Percentiles rank a stretch among this genome's conserved stretches.
Evolutionary conservation across 2,113 vertebrate species (phyloP).

Genomic region (Theropithecus gelada): DNA sequence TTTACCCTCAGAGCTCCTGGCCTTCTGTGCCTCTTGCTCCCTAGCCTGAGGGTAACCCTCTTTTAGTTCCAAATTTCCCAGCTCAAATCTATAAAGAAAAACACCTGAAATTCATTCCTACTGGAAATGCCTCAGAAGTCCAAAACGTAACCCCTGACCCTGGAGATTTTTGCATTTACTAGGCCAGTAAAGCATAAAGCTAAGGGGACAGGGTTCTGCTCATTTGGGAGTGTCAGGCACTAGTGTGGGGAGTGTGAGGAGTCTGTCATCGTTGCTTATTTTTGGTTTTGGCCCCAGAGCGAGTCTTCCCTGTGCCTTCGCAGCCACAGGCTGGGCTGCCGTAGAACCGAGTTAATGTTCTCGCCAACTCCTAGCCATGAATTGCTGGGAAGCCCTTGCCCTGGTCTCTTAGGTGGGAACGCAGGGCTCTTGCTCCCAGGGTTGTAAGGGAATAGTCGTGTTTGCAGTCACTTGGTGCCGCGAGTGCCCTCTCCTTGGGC

Average conservation of each 20-base stretch:
- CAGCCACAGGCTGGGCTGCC: not conserved
- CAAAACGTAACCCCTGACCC: not conserved
- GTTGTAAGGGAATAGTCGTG: accelerated
- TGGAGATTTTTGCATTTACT: not conserved
- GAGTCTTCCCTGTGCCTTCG: not conserved
- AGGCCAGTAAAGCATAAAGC: not conserved
- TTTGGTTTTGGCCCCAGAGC: not conserved
- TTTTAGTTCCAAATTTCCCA: not conserved
- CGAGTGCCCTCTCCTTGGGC: not conserved
- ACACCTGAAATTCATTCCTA: not conserved
- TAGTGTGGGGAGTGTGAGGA: accelerated
- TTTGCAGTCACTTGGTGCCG: not conserved
- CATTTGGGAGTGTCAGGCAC: accelerated
- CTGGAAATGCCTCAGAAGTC: not conserved
- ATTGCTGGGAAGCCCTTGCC: not conserved
- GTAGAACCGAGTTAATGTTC: accelerated
- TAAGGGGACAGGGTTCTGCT: not conserved
- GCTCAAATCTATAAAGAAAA: not conserved
- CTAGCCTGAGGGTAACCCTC: not conserved
- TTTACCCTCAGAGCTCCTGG: not conserved
- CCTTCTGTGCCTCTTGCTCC: not conserved
- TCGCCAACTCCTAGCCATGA: not conserved
- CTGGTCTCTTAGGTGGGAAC: accelerated
- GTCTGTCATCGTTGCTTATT: not conserved
- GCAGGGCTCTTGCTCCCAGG: no score